Base-by-base conservation (phyloP, 2,113 vertebrate species). In the Rhodinocichla rosea region DNA sequence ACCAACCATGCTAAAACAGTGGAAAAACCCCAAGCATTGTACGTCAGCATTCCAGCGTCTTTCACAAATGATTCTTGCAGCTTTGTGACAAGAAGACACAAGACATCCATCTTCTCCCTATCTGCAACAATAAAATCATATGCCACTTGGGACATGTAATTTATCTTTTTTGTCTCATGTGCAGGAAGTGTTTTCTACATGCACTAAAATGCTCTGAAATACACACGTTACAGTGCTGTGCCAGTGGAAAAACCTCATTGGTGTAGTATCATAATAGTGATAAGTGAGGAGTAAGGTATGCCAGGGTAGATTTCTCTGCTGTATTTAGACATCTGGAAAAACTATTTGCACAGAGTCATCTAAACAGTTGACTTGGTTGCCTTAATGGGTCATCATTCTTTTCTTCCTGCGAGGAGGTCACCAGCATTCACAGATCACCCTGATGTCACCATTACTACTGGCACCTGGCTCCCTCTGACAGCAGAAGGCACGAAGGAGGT, bases 11-110 rank as follows among this genome's bases (percentile, higher is more conserved):
- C 52, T 63, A 87, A 89, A 94, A 89, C 55, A 92, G 94, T 92
- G 96, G 95, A 92, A 96, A 97, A 97, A 94, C 56, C 77, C 94
- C 71, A 87, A 94, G 85, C 42, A 55, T 82, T 88, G 42, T 10
- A 60, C 9, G 7, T 85, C 67, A 92, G 79, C 45, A 52, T 64
- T 89, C 56, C 69, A 59, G 39, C 26, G 30, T 60, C 87, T 90
- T 57, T 70, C 52, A 75, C 59, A 87, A 91, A 92, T 18, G 28
- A 22, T 77, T 91, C 85, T 77, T 67, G 35, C 26, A 83, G 59
- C 30, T 88, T 76, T 53, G 63, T 5, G 10, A 85, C 53, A 50
- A 79, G 70, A 75, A 47, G 50, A 85, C 21, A 63, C 3, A 39
- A 62, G 62, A 35, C 18, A 60, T 50, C 49, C 59, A 5, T 69